Percentiles rank a stretch among this genome's conserved stretches.
Evolutionary conservation across 2,888 invertebrate species (phyloP).

Genomic region (Leptinotarsa rubiginosa): DNA sequence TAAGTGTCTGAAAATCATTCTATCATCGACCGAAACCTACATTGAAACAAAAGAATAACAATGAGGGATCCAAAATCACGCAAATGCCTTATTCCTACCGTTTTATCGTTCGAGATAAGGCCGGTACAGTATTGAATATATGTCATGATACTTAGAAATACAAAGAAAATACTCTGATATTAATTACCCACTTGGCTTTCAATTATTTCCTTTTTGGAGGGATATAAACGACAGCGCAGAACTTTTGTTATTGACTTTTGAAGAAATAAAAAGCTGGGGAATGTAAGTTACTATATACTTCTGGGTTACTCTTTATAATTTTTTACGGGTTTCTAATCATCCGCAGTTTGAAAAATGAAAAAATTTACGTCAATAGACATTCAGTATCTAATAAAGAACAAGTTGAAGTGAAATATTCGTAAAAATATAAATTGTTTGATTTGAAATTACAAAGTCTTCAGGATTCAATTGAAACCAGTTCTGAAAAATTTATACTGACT

Average conservation of each 20-base stretch:
- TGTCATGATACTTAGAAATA: slow-evolving; percentile 50
- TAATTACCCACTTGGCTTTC: slow-evolving; percentile 48
- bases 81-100: slow-evolving; percentile 53
- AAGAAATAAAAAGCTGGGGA: neutral
- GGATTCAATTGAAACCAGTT: no score
- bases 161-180: slow-evolving; percentile 48
- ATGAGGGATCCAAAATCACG: slow-evolving; percentile 56
- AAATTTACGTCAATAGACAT: no score
- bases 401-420: no score
- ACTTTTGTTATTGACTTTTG: neutral
- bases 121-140: slow-evolving; percentile 54
- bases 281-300: neutral
- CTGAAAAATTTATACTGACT: no score
- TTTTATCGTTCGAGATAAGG: slow-evolving; percentile 57
- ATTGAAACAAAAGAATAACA: slow-evolving; percentile 52
- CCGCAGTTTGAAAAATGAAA: no score
- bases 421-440: no score
- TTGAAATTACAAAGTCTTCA: no score
- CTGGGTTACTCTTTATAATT: neutral
- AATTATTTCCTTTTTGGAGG: slow-evolving; percentile 43
- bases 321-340: no score
- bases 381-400: no score
- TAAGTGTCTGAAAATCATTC: slow-evolving; percentile 44
- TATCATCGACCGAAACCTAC: slow-evolving; percentile 47
- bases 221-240: neutral